Conservation (phyloP, 2,888 invertebrate species). For the Homarus gammarus region DNA sequence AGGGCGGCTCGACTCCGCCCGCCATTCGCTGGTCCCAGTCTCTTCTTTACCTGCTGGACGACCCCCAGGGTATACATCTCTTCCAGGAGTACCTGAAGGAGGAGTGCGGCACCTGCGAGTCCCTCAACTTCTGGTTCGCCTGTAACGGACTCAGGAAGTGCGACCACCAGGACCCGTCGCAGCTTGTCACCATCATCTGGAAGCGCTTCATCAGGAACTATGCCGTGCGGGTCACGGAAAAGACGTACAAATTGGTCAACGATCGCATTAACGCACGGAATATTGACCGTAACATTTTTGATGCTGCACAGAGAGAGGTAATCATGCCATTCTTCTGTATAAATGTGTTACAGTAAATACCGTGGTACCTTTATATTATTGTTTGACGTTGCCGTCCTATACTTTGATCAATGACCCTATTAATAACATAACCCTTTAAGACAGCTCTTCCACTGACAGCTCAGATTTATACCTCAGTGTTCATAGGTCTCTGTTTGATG, state of each 20-base stretch:
- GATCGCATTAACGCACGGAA: conserved; percentile 84
- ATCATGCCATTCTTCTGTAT: neutral
- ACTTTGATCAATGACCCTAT: no score
- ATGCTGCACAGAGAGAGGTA: conserved; percentile 71
- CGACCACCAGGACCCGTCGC: conserved; percentile 86
- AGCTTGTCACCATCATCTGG: conserved; percentile 86
- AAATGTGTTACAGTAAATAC: no score
- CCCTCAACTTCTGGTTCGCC: conserved; percentile 90
- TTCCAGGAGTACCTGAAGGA: conserved; percentile 72
- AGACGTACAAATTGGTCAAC: conserved; percentile 88
- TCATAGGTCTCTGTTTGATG: no score
- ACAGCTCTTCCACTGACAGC: no score
- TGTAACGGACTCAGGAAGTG: conserved; percentile 86
- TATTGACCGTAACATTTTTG: conserved; percentile 83
- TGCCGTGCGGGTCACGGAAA: conserved; percentile 89
- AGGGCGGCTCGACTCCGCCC: conserved; percentile 69
- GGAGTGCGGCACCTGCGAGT: conserved; percentile 70
- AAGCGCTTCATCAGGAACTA: conserved; percentile 85
- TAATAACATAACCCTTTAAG: no score
- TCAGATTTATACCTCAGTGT: no score
- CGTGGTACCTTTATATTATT: no score
- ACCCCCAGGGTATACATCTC: conserved; percentile 67
- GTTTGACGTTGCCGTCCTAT: no score
- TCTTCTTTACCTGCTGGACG: conserved; percentile 67
- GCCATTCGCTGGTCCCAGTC: conserved; percentile 72